These are phyloP conservation scores for Apostichopus japonicus DNA, from an alignment of 35 echinoderm and acorn worm genomes.

Conservation along the genomic window DNA sequence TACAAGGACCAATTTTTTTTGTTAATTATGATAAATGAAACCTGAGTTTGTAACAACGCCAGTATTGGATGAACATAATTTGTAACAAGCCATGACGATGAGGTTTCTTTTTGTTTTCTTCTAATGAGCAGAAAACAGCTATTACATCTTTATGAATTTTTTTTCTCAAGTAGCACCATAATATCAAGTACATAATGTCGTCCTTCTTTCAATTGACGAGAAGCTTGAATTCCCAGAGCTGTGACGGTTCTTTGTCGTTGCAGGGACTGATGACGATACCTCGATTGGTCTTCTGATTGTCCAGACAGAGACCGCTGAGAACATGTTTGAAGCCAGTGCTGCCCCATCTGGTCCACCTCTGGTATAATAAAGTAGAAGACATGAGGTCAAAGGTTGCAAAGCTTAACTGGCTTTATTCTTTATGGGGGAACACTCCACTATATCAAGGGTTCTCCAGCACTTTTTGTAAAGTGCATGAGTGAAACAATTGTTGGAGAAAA, in stretches of 20 bases:
- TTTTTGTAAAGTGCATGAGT: too few relatives aligned
- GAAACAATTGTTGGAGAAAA: too few relatives aligned
- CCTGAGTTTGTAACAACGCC: too few relatives aligned
- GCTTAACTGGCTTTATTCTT: not conserved
- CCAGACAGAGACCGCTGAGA: conserved; percentile 35
- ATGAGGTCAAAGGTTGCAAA: not conserved
- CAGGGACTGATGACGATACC: conserved; percentile 38
- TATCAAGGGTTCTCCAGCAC: too few relatives aligned
- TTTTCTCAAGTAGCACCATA: conserved; percentile 5
- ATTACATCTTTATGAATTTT: not conserved
- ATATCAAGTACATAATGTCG: not conserved
- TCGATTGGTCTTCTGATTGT: not conserved
- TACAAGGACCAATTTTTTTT: too few relatives aligned
- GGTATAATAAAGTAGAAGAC: not conserved
- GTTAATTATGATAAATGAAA: too few relatives aligned
- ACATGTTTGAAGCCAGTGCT: conserved; percentile 3
- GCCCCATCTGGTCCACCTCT: conserved; percentile 9
- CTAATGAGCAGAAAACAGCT: not conserved
- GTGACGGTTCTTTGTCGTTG: not conserved
- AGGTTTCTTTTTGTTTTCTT: not conserved
- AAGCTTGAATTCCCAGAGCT: conserved; percentile 13
- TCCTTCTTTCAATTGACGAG: not conserved
- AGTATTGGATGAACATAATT: too few relatives aligned
- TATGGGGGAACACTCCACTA: not conserved
- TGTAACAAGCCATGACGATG: not conserved